phyloP scores from a whole-genome alignment of 2,113 vertebrate species.

The Otis tarda region DNA sequence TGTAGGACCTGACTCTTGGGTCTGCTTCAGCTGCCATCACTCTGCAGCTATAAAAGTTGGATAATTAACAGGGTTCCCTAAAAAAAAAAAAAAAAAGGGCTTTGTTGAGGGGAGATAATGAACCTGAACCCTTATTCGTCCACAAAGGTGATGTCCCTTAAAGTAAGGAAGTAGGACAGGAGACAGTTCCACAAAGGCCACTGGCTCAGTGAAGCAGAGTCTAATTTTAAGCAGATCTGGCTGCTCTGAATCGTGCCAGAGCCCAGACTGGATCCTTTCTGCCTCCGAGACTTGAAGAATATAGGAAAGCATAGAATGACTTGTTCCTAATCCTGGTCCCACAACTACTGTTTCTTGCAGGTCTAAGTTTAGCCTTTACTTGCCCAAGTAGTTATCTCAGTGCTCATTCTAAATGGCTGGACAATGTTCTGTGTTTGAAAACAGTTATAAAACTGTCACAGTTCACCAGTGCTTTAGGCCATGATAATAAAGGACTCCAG shows the following conservation, averaged over 20 bases:
- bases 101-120: not conserved
- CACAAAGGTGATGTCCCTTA: not conserved
- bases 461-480: not conserved
- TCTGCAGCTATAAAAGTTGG: not conserved
- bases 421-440: not conserved
- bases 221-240: not conserved
- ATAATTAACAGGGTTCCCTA: not conserved
- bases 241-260: not conserved
- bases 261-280: not conserved
- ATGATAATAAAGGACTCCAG: not conserved
- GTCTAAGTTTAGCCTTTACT: not conserved
- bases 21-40: conserved; percentile 14
- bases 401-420: not conserved
- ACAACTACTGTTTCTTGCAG: not conserved
- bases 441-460: not conserved
- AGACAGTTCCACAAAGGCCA: not conserved
- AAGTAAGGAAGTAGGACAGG: not conserved
- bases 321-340: not conserved
- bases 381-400: not conserved
- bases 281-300: not conserved
- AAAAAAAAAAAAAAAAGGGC: not conserved
- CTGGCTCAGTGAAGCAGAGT: not conserved
- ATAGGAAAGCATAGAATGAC: not conserved
- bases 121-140: not conserved
- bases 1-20: not conserved